phyloP scores from a whole-genome alignment of 2,797 vertebrate genomes.

The Hyperoplus lanceolatus region DNA sequence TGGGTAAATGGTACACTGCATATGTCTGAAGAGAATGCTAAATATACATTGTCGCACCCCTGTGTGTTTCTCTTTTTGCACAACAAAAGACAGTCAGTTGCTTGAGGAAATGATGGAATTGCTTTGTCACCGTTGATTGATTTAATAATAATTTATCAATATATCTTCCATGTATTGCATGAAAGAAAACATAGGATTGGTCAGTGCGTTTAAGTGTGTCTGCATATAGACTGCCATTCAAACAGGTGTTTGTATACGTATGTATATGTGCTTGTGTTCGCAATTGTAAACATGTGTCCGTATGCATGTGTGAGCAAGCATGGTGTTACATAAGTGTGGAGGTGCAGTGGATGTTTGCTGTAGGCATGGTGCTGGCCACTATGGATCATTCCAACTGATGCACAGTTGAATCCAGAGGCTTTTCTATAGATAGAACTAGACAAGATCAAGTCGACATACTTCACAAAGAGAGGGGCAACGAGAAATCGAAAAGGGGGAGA shows the following conservation, averaged over 20 bases:
- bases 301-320: conserved; percentile 29
- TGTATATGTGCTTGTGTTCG: not conserved
- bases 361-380: conserved; percentile 55
- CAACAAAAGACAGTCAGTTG: conserved; percentile 12
- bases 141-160: not conserved
- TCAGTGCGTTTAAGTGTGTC: too few species aligned
- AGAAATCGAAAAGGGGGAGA: not conserved
- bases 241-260: conserved; percentile 33
- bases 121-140: not conserved
- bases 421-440: conserved; percentile 41
- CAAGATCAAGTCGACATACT: conserved; percentile 33
- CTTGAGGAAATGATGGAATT: too few species aligned
- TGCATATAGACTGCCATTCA: conserved; percentile 3
- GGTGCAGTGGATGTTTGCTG: conserved; percentile 52
- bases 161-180: not conserved
- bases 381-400: conserved; percentile 61
- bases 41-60: conserved; percentile 7
- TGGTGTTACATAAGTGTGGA: conserved; percentile 72
- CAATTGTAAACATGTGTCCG: conserved; percentile 23
- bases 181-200: not conserved
- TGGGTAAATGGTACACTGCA: not conserved
- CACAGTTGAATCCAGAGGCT: conserved; percentile 25
- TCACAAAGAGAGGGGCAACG: not conserved
- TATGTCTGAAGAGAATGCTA: conserved; percentile 4
- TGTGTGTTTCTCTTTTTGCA: not conserved